phyloP scores from a whole-genome alignment of 2,797 vertebrate genomes.

The Acanthurus lineatus region DNA sequence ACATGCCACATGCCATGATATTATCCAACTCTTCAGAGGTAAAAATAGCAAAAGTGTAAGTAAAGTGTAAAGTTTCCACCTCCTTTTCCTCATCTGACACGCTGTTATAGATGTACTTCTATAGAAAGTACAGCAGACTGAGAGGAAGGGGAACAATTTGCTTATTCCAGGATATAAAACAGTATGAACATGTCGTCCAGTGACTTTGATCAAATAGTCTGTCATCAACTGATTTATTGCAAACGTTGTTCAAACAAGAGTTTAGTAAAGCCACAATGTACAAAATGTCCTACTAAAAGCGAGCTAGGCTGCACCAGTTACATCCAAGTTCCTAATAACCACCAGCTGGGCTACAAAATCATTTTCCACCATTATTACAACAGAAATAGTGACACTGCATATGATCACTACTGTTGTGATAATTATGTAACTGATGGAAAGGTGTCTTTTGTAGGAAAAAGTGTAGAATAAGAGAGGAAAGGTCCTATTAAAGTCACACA shows the following conservation, averaged over 20 bases:
- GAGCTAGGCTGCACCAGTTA: neutral
- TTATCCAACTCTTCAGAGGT: conserved; percentile 34
- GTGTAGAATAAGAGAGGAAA: no score
- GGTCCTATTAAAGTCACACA: no score
- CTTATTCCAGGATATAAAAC: neutral
- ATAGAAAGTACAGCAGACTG: neutral
- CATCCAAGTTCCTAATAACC: neutral
- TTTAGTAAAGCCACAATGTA: neutral
- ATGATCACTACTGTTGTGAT: neutral
- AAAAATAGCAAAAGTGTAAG: conserved; percentile 25
- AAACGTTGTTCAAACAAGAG: neutral
- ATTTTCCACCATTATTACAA: neutral
- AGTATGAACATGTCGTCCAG: no score
- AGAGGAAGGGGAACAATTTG: neutral
- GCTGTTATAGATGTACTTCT: conserved; percentile 4
- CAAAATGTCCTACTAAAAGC: neutral
- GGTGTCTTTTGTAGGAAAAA: no score
- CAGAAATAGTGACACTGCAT: neutral
- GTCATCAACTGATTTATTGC: neutral
- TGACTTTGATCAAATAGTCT: neutral
- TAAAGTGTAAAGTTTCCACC: conserved; percentile 32
- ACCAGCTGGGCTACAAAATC: neutral
- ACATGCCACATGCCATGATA: conserved; percentile 45
- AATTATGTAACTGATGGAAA: no score
- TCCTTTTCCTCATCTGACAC: conserved; percentile 15